These are phyloP conservation scores for Crocodylus rhombifer DNA, from an alignment of 2,797 vertebrate species.

Conservation along the genomic window DNA sequence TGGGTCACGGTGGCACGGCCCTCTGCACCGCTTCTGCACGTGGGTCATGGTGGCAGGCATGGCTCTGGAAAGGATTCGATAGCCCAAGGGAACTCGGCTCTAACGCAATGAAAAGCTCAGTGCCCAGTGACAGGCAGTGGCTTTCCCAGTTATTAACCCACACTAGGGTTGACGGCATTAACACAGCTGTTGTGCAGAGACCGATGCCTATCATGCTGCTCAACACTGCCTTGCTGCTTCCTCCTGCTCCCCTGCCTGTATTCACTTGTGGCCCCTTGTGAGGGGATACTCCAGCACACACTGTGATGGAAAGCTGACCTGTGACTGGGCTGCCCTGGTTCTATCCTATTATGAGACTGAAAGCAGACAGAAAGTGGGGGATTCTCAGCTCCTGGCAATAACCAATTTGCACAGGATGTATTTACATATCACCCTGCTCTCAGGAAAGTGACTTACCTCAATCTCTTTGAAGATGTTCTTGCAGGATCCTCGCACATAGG, in stretches of 20 bases:
- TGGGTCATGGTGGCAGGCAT: no score
- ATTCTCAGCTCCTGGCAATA: background rate
- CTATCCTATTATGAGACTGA: no score
- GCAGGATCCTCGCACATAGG: background rate
- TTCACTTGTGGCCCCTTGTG: accelerated
- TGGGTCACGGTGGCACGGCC: no score
- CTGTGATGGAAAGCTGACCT: no score
- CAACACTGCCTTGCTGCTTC: background rate
- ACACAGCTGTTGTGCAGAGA: background rate
- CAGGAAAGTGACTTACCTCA: background rate
- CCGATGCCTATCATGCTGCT: background rate
- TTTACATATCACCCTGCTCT: background rate
- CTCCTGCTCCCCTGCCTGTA: background rate
- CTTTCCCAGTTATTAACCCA: background rate
- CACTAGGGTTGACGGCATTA: background rate
- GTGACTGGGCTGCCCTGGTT: background rate
- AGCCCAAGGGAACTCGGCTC: background rate
- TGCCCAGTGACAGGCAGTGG: background rate
- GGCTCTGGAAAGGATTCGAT: background rate
- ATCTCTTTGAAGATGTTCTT: background rate
- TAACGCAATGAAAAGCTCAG: background rate
- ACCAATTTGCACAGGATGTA: background rate
- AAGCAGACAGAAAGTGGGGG: accelerated
- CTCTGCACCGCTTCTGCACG: no score
- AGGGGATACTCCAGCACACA: no score